phyloP scores from a whole-genome alignment of 1,140 invertebrate species.

The Saccostrea echinata region DNA sequence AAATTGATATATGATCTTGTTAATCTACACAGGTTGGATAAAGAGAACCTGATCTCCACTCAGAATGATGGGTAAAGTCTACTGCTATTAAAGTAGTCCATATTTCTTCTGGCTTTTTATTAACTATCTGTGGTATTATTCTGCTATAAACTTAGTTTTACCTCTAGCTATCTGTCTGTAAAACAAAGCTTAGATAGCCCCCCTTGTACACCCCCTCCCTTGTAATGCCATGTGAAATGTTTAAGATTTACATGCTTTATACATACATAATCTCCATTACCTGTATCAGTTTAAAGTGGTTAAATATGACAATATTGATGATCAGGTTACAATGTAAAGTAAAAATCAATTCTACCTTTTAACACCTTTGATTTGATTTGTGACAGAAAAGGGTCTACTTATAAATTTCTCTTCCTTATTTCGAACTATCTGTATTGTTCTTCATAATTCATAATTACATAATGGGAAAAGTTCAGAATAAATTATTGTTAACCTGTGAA shows the following conservation, averaged over 20 bases:
- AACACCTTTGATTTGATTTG: background rate
- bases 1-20: slow-evolving; percentile 19
- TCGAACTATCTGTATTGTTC: background rate
- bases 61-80: slow-evolving; percentile 1
- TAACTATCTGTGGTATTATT: background rate
- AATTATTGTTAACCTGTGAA: background rate
- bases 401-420: no score
- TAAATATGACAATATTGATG: background rate
- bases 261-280: background rate
- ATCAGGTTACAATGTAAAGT: background rate
- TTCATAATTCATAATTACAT: background rate
- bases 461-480: background rate
- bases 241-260: background rate
- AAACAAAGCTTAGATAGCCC: background rate
- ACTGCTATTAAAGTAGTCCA: background rate
- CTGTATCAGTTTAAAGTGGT: background rate
- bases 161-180: background rate
- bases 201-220: background rate
- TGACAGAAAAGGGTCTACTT: background rate
- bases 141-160: background rate
- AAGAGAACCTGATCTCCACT: background rate
- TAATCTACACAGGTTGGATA: slow-evolving; percentile 12
- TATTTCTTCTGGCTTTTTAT: background rate
- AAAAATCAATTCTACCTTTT: slow-evolving; percentile 2
- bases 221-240: background rate